These are phyloP conservation scores for Anthophora plumipes DNA, from an alignment of 2,888 invertebrate species.

Conservation along the genomic window DNA sequence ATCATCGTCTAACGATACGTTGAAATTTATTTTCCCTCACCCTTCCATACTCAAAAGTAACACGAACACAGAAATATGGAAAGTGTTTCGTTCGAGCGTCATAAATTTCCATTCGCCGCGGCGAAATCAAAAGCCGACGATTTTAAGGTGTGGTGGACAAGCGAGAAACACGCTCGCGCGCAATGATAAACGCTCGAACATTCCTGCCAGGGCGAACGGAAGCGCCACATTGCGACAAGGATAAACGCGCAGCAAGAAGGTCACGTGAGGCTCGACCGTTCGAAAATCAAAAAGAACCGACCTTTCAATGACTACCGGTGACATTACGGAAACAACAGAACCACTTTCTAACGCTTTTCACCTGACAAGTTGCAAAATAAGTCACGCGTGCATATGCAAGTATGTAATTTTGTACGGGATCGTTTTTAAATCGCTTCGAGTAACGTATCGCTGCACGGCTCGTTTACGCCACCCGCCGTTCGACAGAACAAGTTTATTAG, in stretches of 20 bases:
- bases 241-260: constrained; percentile 36
- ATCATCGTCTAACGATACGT: neutral
- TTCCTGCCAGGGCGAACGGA: constrained; percentile 45
- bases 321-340: neutral
- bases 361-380: constrained; percentile 6
- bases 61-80: neutral
- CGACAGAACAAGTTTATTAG: constrained; percentile 36
- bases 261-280: constrained; percentile 32
- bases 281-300: constrained; percentile 11
- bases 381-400: constrained; percentile 44
- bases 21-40: neutral
- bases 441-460: constrained; percentile 49
- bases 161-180: constrained; percentile 21
- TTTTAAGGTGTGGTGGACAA: constrained; percentile 41
- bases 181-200: constrained; percentile 34
- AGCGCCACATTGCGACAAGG: constrained; percentile 47
- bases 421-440: constrained; percentile 40
- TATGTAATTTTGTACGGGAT: constrained; percentile 33
- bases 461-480: constrained; percentile 39
- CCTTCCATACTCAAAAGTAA: neutral
- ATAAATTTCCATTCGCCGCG: constrained; percentile 1
- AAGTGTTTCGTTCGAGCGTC: neutral
- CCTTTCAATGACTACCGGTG: neutral
- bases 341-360: neutral
- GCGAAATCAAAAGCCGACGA: constrained; percentile 26